Conservation (phyloP, 2,888 invertebrate genomes). For the Acanthosepion esculentum region DNA sequence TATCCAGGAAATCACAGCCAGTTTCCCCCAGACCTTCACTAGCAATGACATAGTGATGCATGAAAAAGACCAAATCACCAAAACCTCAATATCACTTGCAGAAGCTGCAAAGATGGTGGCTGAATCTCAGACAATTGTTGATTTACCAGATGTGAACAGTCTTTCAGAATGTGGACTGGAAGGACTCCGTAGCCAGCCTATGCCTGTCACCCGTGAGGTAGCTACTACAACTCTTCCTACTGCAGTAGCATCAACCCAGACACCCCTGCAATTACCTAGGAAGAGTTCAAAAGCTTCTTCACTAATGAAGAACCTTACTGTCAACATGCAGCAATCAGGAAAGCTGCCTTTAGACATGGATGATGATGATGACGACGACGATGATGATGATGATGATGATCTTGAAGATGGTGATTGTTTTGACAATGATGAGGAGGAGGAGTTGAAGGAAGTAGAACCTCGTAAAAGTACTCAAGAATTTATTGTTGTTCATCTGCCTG, state of each 20-base stretch:
- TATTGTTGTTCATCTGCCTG: conserved; percentile 65
- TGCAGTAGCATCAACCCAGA: conserved; percentile 49
- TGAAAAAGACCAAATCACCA: background rate
- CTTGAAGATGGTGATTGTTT: conserved; percentile 47
- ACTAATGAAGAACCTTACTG: conserved; percentile 34
- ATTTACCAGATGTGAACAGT: background rate
- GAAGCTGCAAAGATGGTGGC: conserved; percentile 47
- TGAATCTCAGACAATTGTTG: conserved; percentile 44
- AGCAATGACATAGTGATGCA: background rate
- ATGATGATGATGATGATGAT: conserved; percentile 49
- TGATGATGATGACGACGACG: conserved; percentile 49
- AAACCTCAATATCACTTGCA: conserved; percentile 21
- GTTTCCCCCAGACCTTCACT: background rate
- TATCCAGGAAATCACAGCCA: conserved; percentile 38
- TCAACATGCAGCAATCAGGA: conserved; percentile 10
- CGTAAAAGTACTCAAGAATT: conserved; percentile 54
- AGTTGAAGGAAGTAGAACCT: background rate
- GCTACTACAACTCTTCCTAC: background rate
- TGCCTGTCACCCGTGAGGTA: background rate
- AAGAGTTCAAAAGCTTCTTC: conserved; percentile 41
- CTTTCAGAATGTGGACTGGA: background rate
- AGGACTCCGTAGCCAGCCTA: background rate
- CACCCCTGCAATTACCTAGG: conserved; percentile 47
- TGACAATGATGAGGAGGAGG: conserved; percentile 44
- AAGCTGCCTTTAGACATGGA: conserved; percentile 45